Evolutionary conservation across 2,888 invertebrate genomes (phyloP).

Genomic region (Platycheirus albimanus): DNA sequence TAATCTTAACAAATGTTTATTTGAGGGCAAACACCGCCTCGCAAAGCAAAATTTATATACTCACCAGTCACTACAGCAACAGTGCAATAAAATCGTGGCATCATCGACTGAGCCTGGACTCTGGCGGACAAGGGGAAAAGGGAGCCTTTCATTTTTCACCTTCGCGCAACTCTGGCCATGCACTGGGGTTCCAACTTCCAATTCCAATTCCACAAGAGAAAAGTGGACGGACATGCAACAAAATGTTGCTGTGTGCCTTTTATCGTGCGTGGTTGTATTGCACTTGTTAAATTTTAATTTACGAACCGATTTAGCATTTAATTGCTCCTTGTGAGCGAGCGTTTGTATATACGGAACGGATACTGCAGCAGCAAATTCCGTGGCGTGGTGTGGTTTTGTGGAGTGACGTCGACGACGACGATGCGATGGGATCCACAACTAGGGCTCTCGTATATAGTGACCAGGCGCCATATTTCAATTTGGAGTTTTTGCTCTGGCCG

Average conservation of each 20-base stretch:
- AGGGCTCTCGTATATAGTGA: slow-evolving; percentile 20
- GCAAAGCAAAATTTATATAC: slow-evolving; percentile 52
- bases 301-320: slow-evolving; percentile 75
- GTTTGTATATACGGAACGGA: too few relatives aligned
- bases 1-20: slow-evolving; percentile 75
- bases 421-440: slow-evolving; percentile 37
- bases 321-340: slow-evolving; percentile 70
- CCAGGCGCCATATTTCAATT: slow-evolving; percentile 72
- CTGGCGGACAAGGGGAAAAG: slow-evolving; percentile 19
- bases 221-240: slow-evolving; percentile 69
- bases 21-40: slow-evolving; percentile 73
- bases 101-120: not conserved
- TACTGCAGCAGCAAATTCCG: slow-evolving; percentile 57
- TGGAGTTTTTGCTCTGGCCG: slow-evolving; percentile 65
- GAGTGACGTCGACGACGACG: slow-evolving; percentile 58
- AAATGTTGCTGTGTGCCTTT: slow-evolving; percentile 72
- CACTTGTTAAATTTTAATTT: slow-evolving; percentile 74
- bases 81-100: slow-evolving; percentile 54
- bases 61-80: slow-evolving; percentile 66
- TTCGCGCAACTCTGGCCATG: too few relatives aligned
- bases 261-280: slow-evolving; percentile 74
- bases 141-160: slow-evolving; percentile 36
- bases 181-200: too few relatives aligned
- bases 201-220: too few relatives aligned
- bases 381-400: slow-evolving; percentile 47